A percentile compares a stretch with the other conserved stretches of the same genome.
Evolutionary conservation across 2,888 invertebrate species (phyloP).

Genomic region (Scelioninae gen. 2): DNA sequence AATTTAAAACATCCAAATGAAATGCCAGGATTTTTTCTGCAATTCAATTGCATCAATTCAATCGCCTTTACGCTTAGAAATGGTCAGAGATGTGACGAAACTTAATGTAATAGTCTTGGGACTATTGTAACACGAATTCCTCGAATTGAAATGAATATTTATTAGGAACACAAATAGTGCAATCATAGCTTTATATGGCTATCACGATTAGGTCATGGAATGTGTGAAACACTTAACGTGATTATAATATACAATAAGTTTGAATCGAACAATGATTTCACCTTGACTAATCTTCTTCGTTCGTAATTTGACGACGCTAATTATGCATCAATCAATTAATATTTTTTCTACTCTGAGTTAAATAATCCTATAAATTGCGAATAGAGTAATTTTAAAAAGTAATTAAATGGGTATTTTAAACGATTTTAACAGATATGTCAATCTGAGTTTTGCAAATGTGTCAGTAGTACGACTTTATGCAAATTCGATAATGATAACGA

Average conservation of each 20-base stretch:
- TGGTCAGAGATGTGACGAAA: constrained; percentile 38
- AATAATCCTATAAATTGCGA: too few species aligned
- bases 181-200: constrained; percentile 54
- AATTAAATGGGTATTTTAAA: too few species aligned
- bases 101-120: constrained; percentile 25
- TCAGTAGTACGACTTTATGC: too few species aligned
- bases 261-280: constrained; percentile 40
- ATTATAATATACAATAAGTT: constrained; percentile 36
- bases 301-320: background rate
- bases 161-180: constrained; percentile 43
- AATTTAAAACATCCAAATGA: too few species aligned
- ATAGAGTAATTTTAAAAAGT: too few species aligned
- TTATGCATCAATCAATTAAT: too few species aligned
- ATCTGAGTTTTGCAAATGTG: too few species aligned
- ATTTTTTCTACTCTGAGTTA: too few species aligned
- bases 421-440: too few species aligned
- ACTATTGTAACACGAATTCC: constrained; percentile 28
- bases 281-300: constrained; percentile 17
- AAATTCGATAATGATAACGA: too few species aligned
- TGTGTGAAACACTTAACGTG: constrained; percentile 55
- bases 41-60: constrained; percentile 1
- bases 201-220: constrained; percentile 51
- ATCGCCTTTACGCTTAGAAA: constrained; percentile 15
- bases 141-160: constrained; percentile 44
- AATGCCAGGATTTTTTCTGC: background rate